phyloP scores from a whole-genome alignment of 2,888 invertebrate genomes.

The Thera obeliscata region DNA sequence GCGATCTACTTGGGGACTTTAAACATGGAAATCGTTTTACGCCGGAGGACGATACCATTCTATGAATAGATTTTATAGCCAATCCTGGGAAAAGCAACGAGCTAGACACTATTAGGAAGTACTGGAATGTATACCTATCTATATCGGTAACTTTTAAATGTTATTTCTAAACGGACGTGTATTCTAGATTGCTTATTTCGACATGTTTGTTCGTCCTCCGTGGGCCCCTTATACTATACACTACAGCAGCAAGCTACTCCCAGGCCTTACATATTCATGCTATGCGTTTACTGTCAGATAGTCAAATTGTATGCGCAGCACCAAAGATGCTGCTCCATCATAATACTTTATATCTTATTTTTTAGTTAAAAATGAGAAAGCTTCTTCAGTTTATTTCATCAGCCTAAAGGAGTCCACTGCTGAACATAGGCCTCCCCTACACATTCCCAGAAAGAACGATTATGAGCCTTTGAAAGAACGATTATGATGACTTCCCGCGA shows the following conservation, averaged over 20 bases:
- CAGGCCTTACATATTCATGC: too few species aligned
- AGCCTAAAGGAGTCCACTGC: too few species aligned
- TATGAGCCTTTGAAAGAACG: too few species aligned
- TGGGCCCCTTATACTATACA: too few species aligned
- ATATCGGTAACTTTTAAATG: neutral
- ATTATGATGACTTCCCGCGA: too few species aligned
- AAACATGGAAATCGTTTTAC: constrained; percentile 60
- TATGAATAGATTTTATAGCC: constrained; percentile 25
- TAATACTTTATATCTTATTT: neutral
- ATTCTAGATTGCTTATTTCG: neutral
- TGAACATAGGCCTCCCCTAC: too few species aligned
- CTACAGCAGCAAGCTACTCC: too few species aligned
- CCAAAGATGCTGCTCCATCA: neutral
- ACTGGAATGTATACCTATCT: neutral
- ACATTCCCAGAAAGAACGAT: too few species aligned
- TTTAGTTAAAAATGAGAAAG: neutral
- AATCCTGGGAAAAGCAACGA: neutral
- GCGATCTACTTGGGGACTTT: constrained; percentile 52
- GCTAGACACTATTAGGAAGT: neutral
- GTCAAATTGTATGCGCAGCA: too few species aligned
- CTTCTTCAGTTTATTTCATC: neutral
- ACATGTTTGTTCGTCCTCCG: too few species aligned
- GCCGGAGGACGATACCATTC: constrained; percentile 34
- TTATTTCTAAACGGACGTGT: neutral
- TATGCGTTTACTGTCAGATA: neutral